Evolutionary conservation across 2,888 invertebrate species (phyloP).

Genomic region (Drosophila mimetica): DNA sequence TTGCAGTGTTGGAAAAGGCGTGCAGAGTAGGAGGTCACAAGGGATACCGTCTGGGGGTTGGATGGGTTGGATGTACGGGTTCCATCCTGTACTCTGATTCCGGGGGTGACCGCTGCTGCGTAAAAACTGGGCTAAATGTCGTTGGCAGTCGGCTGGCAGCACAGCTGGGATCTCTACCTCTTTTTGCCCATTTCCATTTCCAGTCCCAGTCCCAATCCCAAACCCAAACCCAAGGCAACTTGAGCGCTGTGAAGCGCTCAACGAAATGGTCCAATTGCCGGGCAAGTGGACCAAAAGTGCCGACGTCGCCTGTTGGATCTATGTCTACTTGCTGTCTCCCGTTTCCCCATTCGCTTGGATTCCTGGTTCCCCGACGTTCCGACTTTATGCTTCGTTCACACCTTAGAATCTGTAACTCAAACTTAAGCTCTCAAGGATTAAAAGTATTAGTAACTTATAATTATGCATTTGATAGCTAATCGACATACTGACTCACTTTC

Average conservation of each 20-base stretch:
- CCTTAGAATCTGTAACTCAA: constrained; percentile 10
- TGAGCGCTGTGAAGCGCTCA: constrained; percentile 45
- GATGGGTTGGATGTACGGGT: not conserved
- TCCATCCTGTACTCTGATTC: constrained; percentile 18
- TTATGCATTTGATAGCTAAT: too few species aligned
- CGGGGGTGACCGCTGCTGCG: constrained; percentile 41
- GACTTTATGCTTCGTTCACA: constrained; percentile 8
- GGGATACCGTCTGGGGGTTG: not conserved
- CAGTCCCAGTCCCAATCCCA: not conserved
- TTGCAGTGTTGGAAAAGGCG: not conserved
- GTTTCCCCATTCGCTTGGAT: not conserved
- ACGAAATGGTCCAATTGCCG: constrained; percentile 51
- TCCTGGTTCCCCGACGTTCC: not conserved
- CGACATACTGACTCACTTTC: not conserved
- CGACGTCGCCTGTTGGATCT: constrained; percentile 46
- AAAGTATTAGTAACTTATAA: too few species aligned
- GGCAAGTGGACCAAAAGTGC: constrained; percentile 49
- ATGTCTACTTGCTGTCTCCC: constrained; percentile 25
- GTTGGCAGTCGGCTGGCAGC: constrained; percentile 41
- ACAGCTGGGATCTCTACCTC: constrained; percentile 24
- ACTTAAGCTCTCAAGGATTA: not conserved
- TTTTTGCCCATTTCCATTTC: not conserved
- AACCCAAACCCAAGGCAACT: constrained; percentile 22
- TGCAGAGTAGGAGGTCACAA: not conserved
- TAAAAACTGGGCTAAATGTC: constrained; percentile 54